A percentile compares a stretch with the other conserved stretches of the same genome.
These are phyloP conservation scores for Dynastes grantii DNA, from an alignment of 2,888 invertebrate genomes.

Conservation along the genomic window DNA sequence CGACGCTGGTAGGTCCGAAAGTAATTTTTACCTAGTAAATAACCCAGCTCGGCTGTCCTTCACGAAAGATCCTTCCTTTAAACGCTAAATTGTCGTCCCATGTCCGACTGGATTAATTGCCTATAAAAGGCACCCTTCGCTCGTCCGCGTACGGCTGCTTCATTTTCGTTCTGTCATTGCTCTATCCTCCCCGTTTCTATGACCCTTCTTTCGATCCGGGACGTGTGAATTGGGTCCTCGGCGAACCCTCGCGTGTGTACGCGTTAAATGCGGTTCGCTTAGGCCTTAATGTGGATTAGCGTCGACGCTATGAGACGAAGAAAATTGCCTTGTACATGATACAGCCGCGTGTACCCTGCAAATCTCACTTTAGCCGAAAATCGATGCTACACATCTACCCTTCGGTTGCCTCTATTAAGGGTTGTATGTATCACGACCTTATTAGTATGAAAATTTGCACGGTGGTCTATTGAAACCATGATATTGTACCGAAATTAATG, in stretches of 20 bases:
- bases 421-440: too few relatives aligned
- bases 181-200: background rate
- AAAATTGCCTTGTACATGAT: slow-evolving; percentile 48
- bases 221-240: slow-evolving; percentile 28
- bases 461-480: too few relatives aligned
- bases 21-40: slow-evolving; percentile 47
- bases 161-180: slow-evolving; percentile 22
- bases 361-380: slow-evolving; percentile 46
- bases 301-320: slow-evolving; percentile 39
- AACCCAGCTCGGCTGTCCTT: slow-evolving; percentile 36
- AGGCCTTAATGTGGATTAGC: slow-evolving; percentile 47
- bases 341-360: slow-evolving; percentile 36
- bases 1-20: slow-evolving; percentile 34
- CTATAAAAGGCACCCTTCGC: slow-evolving; percentile 54
- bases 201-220: slow-evolving; percentile 5
- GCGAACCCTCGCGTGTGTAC: slow-evolving; percentile 22
- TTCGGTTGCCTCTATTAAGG: too few relatives aligned
- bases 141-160: slow-evolving; percentile 3
- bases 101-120: slow-evolving; percentile 61
- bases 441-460: too few relatives aligned
- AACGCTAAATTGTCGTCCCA: slow-evolving; percentile 61
- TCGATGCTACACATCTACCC: slow-evolving; percentile 12
- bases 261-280: slow-evolving; percentile 44
- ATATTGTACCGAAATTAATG: too few relatives aligned
- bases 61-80: slow-evolving; percentile 56